A percentile compares a stretch with the other conserved stretches of the same genome.
phyloP scores from a whole-genome alignment of 2,113 vertebrate species.

The Rattus rattus region DNA sequence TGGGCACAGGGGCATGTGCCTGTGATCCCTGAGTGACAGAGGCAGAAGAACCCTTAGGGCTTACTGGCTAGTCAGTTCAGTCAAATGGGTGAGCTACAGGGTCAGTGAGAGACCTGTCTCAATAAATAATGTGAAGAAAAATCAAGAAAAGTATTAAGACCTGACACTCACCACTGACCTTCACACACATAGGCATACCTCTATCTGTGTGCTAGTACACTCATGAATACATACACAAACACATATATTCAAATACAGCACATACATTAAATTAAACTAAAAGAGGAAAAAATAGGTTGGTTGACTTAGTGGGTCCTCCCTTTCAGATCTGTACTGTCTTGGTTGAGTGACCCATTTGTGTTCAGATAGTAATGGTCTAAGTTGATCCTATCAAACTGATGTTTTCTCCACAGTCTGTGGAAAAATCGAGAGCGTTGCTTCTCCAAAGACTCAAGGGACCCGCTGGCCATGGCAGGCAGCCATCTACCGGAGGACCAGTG shows the following conservation, averaged over 20 bases:
- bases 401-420: conserved; percentile 92
- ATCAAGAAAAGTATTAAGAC: background rate
- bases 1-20: too few species aligned
- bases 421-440: conserved; percentile 91
- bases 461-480: conserved; percentile 98
- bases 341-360: background rate
- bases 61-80: background rate
- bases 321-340: background rate
- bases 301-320: background rate
- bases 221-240: background rate
- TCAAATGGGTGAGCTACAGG: background rate
- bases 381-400: conserved; percentile 47
- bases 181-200: background rate
- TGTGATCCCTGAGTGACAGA: background rate
- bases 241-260: too few species aligned
- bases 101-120: background rate
- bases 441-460: conserved; percentile 87
- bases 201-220: background rate
- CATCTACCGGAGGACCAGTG: conserved; percentile 90
- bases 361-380: background rate
- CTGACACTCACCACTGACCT: background rate
- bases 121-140: background rate
- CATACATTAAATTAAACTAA: background rate
- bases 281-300: background rate
- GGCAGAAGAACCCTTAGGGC: background rate